Evolutionary conservation across 2,113 vertebrate genomes (phyloP).

Genomic region (Mormyrus iriodes): DNA sequence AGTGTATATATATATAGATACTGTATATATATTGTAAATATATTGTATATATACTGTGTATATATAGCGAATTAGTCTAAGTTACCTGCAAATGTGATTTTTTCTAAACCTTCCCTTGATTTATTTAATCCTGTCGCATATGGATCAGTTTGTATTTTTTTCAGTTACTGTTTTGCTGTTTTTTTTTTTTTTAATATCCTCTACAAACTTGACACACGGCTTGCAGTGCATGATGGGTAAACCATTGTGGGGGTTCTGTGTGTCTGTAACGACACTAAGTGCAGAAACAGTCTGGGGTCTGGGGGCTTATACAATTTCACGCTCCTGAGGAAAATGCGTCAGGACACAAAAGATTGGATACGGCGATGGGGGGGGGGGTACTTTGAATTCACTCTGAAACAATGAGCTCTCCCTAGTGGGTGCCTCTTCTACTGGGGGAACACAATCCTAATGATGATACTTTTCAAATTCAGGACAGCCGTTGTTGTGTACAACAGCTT

Average conservation of each 20-base stretch:
- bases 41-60: background rate
- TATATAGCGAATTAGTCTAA: background rate
- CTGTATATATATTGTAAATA: background rate
- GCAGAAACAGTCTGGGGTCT: constrained; percentile 15
- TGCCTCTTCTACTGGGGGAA: background rate
- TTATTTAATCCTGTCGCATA: background rate
- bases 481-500: background rate
- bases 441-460: background rate
- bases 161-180: background rate
- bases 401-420: background rate
- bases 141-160: background rate
- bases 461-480: background rate
- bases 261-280: background rate
- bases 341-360: background rate
- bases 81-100: background rate
- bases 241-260: background rate
- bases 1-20: background rate
- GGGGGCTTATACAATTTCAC: constrained; percentile 10
- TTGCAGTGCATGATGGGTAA: background rate
- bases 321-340: constrained; percentile 13
- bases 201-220: background rate
- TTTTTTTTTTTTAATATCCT: background rate
- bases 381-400: background rate
- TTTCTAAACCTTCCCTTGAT: background rate
- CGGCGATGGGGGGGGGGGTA: background rate